Base-by-base conservation (phyloP, 2,888 invertebrate species). In the Elegia similella region DNA sequence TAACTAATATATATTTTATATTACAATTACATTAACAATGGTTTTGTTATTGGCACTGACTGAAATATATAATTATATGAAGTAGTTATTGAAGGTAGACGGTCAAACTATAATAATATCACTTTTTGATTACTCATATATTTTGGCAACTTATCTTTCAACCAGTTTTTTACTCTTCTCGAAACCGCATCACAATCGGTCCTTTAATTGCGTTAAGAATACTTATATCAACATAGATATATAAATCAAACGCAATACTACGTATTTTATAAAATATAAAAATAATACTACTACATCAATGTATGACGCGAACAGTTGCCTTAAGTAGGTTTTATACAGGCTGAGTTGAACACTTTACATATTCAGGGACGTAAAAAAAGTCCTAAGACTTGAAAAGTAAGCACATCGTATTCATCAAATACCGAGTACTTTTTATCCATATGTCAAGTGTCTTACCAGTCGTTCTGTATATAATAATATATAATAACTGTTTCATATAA, bases 21-120 rank as follows among this genome's bases (percentile, higher is more conserved):
- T 79, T 78, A 75, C 72, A 70, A 72, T 73, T 67, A 73, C 70
- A 68, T 73, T 77, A 86, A 88, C 84, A 86, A 85, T 78, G 76
- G 77, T 80, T 82, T 76, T 71, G 72, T 73, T 84, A 83, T 89
- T 89, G 89, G 89, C 89, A 89, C 75, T 86, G 88, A 87, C 86
- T 86, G 61, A 70, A 67, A 67, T 72, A 62, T 52, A 48, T 58
- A 66, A 66, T 75, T 73, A 73, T 73, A 71, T 75, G 73, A 76
- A 79, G 70, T 73, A 75, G 70, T 68, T 63, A 34, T 2, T 30
- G 34, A 46, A 2, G 10, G 44, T 44, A 46, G 15, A 30, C 13
- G 6, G 23, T 23, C 23, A 48, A 38, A 17, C 16, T 50, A 50
- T 38, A 16, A 34, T 50, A 50, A 50, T 50, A 50, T 50, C 50